These are phyloP conservation scores for Parus major DNA, from an alignment of 2,113 vertebrate species.

Conservation along the genomic window DNA sequence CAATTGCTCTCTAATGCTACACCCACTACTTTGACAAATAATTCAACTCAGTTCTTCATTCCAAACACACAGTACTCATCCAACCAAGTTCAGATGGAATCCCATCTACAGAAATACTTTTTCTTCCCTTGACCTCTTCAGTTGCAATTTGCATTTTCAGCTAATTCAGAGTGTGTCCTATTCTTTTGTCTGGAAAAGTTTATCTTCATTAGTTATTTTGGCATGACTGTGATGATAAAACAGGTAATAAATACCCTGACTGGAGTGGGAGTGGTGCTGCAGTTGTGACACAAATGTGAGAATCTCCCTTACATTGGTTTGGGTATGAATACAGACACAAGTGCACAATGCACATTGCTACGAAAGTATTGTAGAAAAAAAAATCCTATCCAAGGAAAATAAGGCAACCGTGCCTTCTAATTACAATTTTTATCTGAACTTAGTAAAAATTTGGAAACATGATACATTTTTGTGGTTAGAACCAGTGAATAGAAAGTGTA, in stretches of 20 bases:
- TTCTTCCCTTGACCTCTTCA: background rate
- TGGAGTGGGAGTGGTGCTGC: background rate
- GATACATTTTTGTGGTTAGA: background rate
- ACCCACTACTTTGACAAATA: background rate
- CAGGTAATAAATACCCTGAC: background rate
- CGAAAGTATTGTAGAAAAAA: background rate
- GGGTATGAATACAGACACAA: background rate
- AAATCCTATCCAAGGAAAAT: background rate
- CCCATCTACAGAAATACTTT: background rate
- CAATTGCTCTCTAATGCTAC: background rate
- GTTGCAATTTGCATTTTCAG: background rate
- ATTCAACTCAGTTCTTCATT: background rate
- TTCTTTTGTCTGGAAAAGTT: background rate
- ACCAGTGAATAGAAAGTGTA: background rate
- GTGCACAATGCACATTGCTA: background rate
- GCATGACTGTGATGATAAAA: background rate
- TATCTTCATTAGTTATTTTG: background rate
- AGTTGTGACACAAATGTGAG: background rate
- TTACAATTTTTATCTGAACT: background rate
- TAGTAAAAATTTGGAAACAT: background rate
- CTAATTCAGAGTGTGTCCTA: background rate
- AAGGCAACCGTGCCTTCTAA: accelerated
- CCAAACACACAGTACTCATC: background rate
- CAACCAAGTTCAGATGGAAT: background rate
- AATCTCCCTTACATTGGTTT: background rate